These are phyloP conservation scores for Saguinus imperator DNA, from an alignment of 2,113 vertebrate genomes.

Conservation along the genomic window DNA sequence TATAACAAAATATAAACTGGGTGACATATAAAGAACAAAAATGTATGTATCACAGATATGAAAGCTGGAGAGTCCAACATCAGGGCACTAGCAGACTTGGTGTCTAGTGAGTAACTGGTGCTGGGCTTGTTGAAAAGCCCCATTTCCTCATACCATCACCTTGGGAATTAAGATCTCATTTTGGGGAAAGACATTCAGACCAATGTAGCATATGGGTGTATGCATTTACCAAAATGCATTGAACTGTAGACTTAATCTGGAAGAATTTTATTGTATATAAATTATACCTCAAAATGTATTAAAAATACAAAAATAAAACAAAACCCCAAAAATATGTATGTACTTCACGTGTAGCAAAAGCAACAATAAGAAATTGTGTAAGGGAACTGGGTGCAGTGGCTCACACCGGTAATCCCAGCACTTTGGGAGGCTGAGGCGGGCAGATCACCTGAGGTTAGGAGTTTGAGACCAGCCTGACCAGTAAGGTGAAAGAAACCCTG, in stretches of 20 bases:
- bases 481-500: no score
- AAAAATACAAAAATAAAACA: background rate
- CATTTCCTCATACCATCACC: background rate
- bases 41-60: background rate
- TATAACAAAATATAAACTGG: background rate
- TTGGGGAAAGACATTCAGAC: background rate
- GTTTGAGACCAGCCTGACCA: no score
- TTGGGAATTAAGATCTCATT: background rate
- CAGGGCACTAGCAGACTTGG: background rate
- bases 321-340: background rate
- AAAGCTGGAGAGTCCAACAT: background rate
- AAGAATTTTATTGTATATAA: background rate
- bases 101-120: background rate
- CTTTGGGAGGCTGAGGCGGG: no score
- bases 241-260: background rate
- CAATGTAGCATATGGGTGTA: background rate
- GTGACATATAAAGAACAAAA: background rate
- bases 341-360: background rate
- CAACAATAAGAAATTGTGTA: background rate
- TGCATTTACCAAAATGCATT: background rate
- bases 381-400: background rate
- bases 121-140: background rate
- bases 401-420: no score
- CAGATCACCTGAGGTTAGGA: no score
- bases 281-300: background rate